These are phyloP conservation scores for Macroramphosus scolopax DNA, from an alignment of 2,797 vertebrate species.

Conservation along the genomic window DNA sequence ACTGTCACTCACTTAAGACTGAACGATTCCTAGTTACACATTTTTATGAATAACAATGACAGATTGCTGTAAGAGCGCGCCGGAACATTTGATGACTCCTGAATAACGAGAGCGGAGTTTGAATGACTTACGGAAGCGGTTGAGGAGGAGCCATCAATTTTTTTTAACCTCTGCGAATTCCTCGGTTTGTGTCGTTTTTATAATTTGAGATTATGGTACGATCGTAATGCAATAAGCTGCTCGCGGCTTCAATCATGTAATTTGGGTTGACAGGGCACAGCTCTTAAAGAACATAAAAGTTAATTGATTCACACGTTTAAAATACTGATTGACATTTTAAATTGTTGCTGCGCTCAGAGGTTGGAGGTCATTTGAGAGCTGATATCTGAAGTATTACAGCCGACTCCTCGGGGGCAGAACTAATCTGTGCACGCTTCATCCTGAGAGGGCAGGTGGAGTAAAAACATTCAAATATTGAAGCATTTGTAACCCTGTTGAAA, in stretches of 20 bases:
- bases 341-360: background rate
- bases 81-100: constrained; percentile 43
- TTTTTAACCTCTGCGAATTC: constrained; percentile 33
- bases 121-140: constrained; percentile 37
- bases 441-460: too few relatives aligned
- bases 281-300: constrained; percentile 35
- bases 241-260: constrained; percentile 15
- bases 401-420: background rate
- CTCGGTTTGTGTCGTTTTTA: constrained; percentile 9
- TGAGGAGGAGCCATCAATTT: constrained; percentile 45
- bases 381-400: background rate
- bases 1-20: constrained; percentile 71
- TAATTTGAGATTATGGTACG: constrained; percentile 33
- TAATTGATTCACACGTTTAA: constrained; percentile 32
- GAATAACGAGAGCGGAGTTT: constrained; percentile 47
- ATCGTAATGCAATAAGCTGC: constrained; percentile 31
- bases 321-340: constrained; percentile 6
- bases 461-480: too few relatives aligned
- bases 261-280: constrained; percentile 16
- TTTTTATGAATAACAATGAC: constrained; percentile 66
- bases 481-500: too few relatives aligned
- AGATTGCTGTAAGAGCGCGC: constrained; percentile 37
- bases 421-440: background rate
- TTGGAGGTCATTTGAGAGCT: constrained; percentile 19
- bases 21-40: constrained; percentile 43